phyloP scores from a whole-genome alignment of 2,113 vertebrate species.

The Geococcyx californianus region DNA sequence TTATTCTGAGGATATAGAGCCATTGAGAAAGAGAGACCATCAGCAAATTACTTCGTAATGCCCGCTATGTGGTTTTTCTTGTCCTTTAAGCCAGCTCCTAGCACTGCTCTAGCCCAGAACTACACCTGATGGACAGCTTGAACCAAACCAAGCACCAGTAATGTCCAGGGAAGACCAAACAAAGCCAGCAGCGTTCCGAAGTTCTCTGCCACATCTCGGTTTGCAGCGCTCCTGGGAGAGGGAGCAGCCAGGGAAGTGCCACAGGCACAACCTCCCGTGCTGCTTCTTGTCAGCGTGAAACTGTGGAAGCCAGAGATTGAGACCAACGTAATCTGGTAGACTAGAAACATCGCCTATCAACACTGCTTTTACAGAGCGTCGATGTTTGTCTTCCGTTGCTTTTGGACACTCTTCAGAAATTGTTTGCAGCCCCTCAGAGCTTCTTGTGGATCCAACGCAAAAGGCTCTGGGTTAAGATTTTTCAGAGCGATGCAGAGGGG shows the following conservation, averaged over 20 bases:
- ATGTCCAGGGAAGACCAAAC: neutral
- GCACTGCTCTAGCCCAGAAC: neutral
- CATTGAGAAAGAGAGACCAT: neutral
- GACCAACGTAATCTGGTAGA: too few relatives aligned
- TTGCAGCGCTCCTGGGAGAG: neutral
- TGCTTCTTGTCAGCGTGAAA: neutral
- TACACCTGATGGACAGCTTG: neutral
- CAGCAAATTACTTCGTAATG: neutral
- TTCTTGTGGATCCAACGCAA: neutral
- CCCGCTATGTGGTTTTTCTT: neutral
- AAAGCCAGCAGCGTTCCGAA: neutral
- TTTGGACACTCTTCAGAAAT: neutral
- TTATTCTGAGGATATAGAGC: rapidly evolving
- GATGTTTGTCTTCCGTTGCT: too few relatives aligned
- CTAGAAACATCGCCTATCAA: neutral
- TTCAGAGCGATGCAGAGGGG: neutral
- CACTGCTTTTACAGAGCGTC: neutral
- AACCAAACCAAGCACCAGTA: neutral
- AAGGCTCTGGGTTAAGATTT: neutral
- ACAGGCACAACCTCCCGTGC: neutral
- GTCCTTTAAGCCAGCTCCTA: neutral
- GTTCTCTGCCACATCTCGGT: neutral
- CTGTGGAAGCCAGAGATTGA: neutral
- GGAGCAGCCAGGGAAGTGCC: neutral
- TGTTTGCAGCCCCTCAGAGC: neutral